Evolutionary conservation across 2,888 invertebrate species (phyloP), one percentile per base, ranked within the genome.

Genomic region (Hyppa rectilinea): DNA sequence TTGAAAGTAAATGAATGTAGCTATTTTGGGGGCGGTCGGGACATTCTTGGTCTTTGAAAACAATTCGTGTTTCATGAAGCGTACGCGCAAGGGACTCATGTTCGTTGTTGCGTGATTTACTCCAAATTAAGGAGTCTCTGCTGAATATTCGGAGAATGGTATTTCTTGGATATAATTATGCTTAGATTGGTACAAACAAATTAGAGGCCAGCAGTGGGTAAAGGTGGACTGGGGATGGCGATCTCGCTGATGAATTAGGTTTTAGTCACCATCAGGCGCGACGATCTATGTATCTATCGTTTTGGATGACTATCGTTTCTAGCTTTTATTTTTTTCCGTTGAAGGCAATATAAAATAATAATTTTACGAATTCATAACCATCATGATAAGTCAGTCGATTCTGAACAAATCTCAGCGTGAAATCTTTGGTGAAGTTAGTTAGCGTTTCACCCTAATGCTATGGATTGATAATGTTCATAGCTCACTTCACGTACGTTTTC

Each of bases 1-100:
- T 84, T 66, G 52, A 71, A 70, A 45, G 53, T 73, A 64, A 67
- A 61, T 58, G 17, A 71, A 67, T 61, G 67, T 60, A 71, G 74
- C 62, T 77, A 79, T 77, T 73, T 73, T 58, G 40, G 55, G 55
- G 64, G 55, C 49, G 45, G 29, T 9, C 45, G 55, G 55, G 56
- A 56, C 55, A 74, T 76, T 65, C 60, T 17, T 31, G 65, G 60
- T 61, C 60, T 75, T 75, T 47, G 50, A 50, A 68, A 83, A 72
- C 75, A 70, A 74, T 81, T 63, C 36, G 53, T 58, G 64, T 71
- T 70, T 34, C 36, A 40, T 40, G 61, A 62, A 79, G 72, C 62
- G 50, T 52, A 43, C 71, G 55, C 53, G 71, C 61, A 52, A 56
- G 66, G 55, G 38, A 52, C 64, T 66, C 59, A 58, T 65, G 75